Base-by-base conservation (phyloP, 2,113 vertebrate genomes). In the Oxygymnocypris stewartii region DNA sequence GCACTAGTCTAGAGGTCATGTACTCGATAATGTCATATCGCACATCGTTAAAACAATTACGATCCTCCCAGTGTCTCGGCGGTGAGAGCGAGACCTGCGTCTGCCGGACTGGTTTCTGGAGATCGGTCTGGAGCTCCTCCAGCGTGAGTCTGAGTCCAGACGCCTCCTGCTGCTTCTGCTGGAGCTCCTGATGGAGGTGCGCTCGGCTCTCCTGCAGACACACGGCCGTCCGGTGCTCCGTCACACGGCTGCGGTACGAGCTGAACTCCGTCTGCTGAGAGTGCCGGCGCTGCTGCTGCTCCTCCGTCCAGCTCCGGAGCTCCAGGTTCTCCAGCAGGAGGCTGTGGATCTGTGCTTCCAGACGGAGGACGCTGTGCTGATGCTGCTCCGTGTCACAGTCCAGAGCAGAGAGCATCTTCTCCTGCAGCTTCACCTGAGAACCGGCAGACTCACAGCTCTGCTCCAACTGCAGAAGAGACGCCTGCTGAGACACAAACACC, bases 181-280 rank as follows among this genome's bases (percentile, higher is more conserved):
- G 65, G 40, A 94, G 90, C 83, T 91, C 81, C 40, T 87, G 91
- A 18, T 90, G 80, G 67, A 86, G 89, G 65, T 86, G 73, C 1
- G 84, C 92, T 84, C 86, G 91, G 69, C 90, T 92, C 16, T 83
- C 81, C 0, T 85, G 82, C 0, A 14, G 79, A 51, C 74, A 2
- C 18, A 91, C 65, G 2, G 90, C 91, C 0, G 71, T 86, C 57
- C 86, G 91, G 91, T 94, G 92, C 23, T 4, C 73, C 61, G 89
- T 79, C 90, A 94, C 94, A 84, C 93, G 94, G 2, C 69, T 85
- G 13, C 90, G 83, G 87, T 94, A 94, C 31, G 61, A 9, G 47
- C 65, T 76, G 79, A 93, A 92, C 37, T 4, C 40, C 4, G n/a
- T 79, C 76, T 88, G 79, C 0, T 74, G 42, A 5, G 11, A 4